A percentile compares a stretch with the other conserved stretches of the same genome.
Evolutionary conservation across 1,140 invertebrate species (phyloP).

Genomic region (Drosophila yakuba): DNA sequence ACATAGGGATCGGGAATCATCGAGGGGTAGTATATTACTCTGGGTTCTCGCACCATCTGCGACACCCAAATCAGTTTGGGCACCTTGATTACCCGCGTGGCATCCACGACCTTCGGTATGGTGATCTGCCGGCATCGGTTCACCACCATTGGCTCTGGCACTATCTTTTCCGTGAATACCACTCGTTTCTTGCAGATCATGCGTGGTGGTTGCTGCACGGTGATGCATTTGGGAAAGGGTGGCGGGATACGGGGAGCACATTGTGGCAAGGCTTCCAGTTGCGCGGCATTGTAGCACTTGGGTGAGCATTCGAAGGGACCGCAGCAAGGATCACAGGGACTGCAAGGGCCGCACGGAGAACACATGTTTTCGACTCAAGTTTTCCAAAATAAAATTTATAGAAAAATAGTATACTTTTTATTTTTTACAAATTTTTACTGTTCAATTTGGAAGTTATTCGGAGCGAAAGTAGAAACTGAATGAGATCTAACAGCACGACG

Average conservation of each 20-base stretch:
- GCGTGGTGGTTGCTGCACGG: slow-evolving; percentile 76
- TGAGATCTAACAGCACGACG: slow-evolving; percentile 28
- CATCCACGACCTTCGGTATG: slow-evolving; percentile 76
- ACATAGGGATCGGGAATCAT: slow-evolving; percentile 81
- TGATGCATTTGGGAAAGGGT: slow-evolving; percentile 75
- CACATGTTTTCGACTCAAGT: slow-evolving; percentile 29
- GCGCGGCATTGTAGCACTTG: slow-evolving; percentile 74
- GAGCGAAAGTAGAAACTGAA: slow-evolving; percentile 50
- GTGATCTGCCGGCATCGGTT: slow-evolving; percentile 76
- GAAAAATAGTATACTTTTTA: slow-evolving; percentile 9
- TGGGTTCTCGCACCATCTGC: slow-evolving; percentile 77
- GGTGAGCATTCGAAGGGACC: slow-evolving; percentile 78
- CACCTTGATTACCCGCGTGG: slow-evolving; percentile 74
- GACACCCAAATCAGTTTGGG: slow-evolving; percentile 80
- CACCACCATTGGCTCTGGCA: slow-evolving; percentile 78
- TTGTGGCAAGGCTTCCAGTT: slow-evolving; percentile 74
- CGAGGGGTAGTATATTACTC: slow-evolving; percentile 78
- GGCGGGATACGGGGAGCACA: slow-evolving; percentile 77
- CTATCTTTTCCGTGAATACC: slow-evolving; percentile 74
- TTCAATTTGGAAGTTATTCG: slow-evolving; percentile 41
- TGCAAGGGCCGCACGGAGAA: slow-evolving; percentile 72
- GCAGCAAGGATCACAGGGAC: slow-evolving; percentile 78
- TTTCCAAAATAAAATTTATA: slow-evolving; percentile 14
- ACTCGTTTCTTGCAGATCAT: slow-evolving; percentile 80
- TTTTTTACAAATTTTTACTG: slow-evolving; percentile 22